phyloP scores from a whole-genome alignment of 2,888 invertebrate genomes.

The Vanessa cardui region DNA sequence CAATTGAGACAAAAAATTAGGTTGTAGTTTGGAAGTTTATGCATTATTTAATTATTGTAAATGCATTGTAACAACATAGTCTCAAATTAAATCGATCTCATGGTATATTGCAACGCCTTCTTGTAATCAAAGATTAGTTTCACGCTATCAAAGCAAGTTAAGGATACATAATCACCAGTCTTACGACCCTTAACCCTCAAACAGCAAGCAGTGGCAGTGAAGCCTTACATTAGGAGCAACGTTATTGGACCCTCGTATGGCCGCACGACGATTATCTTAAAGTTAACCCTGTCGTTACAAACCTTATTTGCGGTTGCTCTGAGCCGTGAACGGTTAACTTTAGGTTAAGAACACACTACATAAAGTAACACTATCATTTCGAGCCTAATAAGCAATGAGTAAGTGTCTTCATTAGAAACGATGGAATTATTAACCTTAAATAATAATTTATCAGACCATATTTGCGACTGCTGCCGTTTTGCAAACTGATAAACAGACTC shows the following conservation, averaged over 20 bases:
- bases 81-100: conserved; percentile 18
- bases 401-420: no score
- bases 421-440: no score
- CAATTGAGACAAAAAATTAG: no score
- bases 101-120: conserved; percentile 24
- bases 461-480: no score
- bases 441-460: no score
- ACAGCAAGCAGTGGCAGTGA: conserved; percentile 57
- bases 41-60: no score
- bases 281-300: conserved; percentile 75
- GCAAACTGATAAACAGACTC: no score
- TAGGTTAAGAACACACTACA: conserved; percentile 31
- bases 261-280: conserved; percentile 72
- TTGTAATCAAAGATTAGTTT: conserved; percentile 37
- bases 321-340: conserved; percentile 43
- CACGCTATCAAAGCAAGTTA: conserved; percentile 36
- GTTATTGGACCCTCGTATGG: conserved; percentile 62
- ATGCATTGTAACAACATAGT: background rate
- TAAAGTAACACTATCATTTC: conserved; percentile 2
- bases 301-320: conserved; percentile 71
- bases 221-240: conserved; percentile 70
- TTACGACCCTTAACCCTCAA: conserved; percentile 56
- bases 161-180: conserved; percentile 57
- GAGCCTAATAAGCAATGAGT: background rate
- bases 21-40: no score